Conservation (phyloP, 2,888 invertebrate genomes). For the Ellobium chinense region DNA sequence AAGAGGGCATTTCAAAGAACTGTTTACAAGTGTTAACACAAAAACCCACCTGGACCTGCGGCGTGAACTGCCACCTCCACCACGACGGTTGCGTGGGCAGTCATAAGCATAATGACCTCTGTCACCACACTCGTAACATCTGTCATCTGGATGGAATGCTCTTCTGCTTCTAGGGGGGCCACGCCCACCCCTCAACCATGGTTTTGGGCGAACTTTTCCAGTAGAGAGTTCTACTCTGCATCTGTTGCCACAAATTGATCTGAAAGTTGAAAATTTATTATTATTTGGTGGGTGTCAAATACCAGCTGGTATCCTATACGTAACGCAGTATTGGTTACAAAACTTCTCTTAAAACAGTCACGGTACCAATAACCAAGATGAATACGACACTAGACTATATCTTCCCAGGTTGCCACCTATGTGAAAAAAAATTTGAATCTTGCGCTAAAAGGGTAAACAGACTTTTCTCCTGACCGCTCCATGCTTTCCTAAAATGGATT, state of each 20-base stretch:
- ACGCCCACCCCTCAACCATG: slow-evolving; percentile 72
- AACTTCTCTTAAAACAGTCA: too few relatives aligned
- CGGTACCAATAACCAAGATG: too few relatives aligned
- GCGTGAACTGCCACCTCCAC: slow-evolving; percentile 44
- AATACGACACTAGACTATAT: too few relatives aligned
- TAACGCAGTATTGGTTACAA: too few relatives aligned
- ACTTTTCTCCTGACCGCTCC: too few relatives aligned
- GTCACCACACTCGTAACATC: slow-evolving; percentile 96
- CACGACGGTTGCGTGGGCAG: slow-evolving; percentile 80
- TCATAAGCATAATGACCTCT: slow-evolving; percentile 96
- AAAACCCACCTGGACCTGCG: slow-evolving; percentile 34
- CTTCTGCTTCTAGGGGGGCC: slow-evolving; percentile 71
- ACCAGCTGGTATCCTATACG: too few relatives aligned
- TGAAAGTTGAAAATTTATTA: slow-evolving; percentile 51
- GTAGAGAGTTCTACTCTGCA: slow-evolving; percentile 95
- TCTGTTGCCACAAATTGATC: slow-evolving; percentile 88
- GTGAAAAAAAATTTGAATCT: too few relatives aligned
- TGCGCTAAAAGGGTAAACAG: too few relatives aligned
- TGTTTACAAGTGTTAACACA: not conserved
- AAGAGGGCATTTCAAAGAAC: too few relatives aligned
- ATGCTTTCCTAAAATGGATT: too few relatives aligned
- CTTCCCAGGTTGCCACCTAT: too few relatives aligned
- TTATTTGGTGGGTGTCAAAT: not conserved
- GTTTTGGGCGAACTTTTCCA: slow-evolving; percentile 83
- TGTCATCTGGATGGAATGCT: slow-evolving; percentile 92